Base-by-base conservation (phyloP, 2,113 vertebrate species). In the Cryptomyrus ogoouensis region DNA sequence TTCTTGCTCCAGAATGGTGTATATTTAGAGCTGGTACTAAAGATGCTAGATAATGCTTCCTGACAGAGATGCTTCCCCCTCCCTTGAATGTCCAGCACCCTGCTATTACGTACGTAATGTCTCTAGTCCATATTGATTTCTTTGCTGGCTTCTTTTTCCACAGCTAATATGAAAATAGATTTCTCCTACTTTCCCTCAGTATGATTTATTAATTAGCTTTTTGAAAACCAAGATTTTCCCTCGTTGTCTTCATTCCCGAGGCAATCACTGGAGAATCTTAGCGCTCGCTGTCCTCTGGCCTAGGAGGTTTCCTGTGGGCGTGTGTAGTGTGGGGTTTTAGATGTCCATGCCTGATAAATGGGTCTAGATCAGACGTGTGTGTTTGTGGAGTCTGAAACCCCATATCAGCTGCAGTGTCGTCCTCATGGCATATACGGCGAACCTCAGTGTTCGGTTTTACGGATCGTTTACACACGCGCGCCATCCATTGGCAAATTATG, bases 1-100 rank as follows among this genome's bases (percentile, higher is more conserved):
- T 80, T 88, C 88, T 89, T 53, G 24, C 87, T 86, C 88, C 27
- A 89, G 83, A 88, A 87, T 70, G 90, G 88, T 89, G 84, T 91
- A 92, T 92, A 91, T 92, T 91, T 91, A 92, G 91, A 90, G 56
- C 91, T 90, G 83, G 88, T 88, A 77, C 88, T 91, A 88, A 90
- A 89, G 90, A 92, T 35, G 21, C 89, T 89, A 91, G 92, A 91
- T 92, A 92, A 91, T 88, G 88, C 88, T 91, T 92, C 90, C 90
- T 91, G 92, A 87, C 89, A 86, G 91, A 91, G 89, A 89, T 58
- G 58, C 87, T 85, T 66, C 91, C 90, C 70, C 66, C 86, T 91
- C 91, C 90, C 74, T 31, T 12, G 62, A 70, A 70, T 86, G 88
- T 91, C 90, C 90, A 84, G 49, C 90, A 52, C 47, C 74, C 88